Conservation (phyloP, 2,888 invertebrate species). For the Empis livida region DNA sequence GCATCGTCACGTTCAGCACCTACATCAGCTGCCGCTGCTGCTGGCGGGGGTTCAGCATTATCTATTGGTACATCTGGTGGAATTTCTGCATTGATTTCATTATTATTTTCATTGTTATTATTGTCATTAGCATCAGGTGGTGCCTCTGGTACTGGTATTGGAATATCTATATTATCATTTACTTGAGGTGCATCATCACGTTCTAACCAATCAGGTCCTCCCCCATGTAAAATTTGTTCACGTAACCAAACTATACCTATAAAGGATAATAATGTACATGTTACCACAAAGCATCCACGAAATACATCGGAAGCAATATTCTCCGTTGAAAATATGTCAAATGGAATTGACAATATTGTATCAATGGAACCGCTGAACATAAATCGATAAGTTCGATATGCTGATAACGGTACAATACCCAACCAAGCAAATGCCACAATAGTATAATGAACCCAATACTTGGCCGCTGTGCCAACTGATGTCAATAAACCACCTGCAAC, state of each 20-base stretch:
- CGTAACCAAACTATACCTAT: slow-evolving; percentile 94
- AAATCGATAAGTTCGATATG: slow-evolving; percentile 89
- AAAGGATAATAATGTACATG: slow-evolving; percentile 89
- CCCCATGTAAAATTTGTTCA: slow-evolving; percentile 95
- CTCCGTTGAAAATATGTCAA: slow-evolving; percentile 87
- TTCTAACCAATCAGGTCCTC: slow-evolving; percentile 90
- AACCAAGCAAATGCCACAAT: slow-evolving; percentile 96
- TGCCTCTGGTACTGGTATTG: slow-evolving; percentile 19
- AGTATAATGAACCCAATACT: slow-evolving; percentile 96
- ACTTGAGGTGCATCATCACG: slow-evolving; percentile 12
- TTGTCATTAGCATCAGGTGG: slow-evolving; percentile 14
- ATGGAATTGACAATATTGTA: slow-evolving; percentile 70
- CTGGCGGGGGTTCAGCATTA: slow-evolving; percentile 28
- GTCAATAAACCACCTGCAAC: slow-evolving; percentile 80
- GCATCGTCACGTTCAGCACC: slow-evolving; percentile 34
- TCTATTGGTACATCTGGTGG: slow-evolving; percentile 27
- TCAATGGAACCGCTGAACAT: slow-evolving; percentile 79
- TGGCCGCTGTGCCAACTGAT: slow-evolving; percentile 82
- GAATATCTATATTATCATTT: slow-evolving; percentile 7
- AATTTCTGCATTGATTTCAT: slow-evolving; percentile 20
- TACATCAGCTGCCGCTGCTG: slow-evolving; percentile 24
- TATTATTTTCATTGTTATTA: slow-evolving; percentile 31
- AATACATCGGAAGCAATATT: slow-evolving; percentile 88
- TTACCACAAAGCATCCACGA: slow-evolving; percentile 93
- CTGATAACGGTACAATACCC: slow-evolving; percentile 89